Evolutionary conservation across 2,797 vertebrate species (phyloP), one percentile per base, ranked within the genome.

Genomic region (Luscinia megarhynchos): DNA sequence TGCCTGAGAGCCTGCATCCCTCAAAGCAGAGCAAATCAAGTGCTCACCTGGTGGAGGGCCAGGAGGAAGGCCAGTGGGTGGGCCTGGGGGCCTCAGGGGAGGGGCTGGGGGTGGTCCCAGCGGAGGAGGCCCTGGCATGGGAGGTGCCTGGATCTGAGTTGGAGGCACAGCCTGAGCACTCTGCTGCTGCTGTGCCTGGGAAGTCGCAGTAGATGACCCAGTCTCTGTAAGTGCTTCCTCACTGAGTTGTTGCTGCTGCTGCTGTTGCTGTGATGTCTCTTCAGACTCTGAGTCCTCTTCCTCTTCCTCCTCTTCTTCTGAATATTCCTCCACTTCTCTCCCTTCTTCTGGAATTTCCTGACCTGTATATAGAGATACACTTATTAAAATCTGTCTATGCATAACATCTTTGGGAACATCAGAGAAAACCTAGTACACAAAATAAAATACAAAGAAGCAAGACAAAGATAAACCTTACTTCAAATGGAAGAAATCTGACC

Each of bases 321-420:
- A 98, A 93, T 98, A 98, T 58, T 98, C 98, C 38, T 98, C 98
- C 36, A 98, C 98, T 86, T 99, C 99, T 45, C 98, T 97, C 34
- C 99, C 99, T 61, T 99, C 99, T 82, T 99, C 99, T 50, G 99
- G 99, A 83, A 99, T 97, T 69, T 99, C 99, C 96, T 99, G 99
- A 91, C 99, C 99, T 99, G 93, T 64, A 97, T 90, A 69, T 53
- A 62, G 69, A 87, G 32, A 75, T 8, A 63, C 2, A 62, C 13
- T 78, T 81, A 75, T 3, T 3, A 82, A 74, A 48, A 75, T 50
- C 36, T 41, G 26, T 50, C 62, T 73, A 78, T 0, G 1, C 0
- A 0, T 29, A 80, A 5, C 46, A 46, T 21, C 29, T 61, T 63
- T 69, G 40, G 32, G 51, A 68, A 45, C 15, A 69, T 21, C 59